Conservation (phyloP, 1,140 invertebrate species). For the Drosophila miranda region DNA sequence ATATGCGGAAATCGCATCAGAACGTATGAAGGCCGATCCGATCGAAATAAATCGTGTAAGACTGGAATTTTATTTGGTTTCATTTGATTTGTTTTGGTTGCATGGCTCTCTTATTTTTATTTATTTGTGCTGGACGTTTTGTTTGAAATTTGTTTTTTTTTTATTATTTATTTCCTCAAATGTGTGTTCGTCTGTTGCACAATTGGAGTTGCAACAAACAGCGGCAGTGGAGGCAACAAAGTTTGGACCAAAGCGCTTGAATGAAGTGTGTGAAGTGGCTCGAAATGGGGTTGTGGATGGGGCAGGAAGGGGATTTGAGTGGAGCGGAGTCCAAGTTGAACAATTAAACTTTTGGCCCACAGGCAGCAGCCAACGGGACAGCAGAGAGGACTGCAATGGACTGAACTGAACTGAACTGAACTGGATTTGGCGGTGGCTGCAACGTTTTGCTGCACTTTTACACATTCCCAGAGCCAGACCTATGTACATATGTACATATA, state of each 20-base stretch:
- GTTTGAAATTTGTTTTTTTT: conserved; percentile 33
- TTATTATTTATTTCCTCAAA: conserved; percentile 44
- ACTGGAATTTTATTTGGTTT: conserved; percentile 25
- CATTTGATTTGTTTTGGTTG: conserved; percentile 33
- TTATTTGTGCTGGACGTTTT: conserved; percentile 39
- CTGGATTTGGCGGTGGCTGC: conserved; percentile 29
- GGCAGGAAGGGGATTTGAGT: background rate
- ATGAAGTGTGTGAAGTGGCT: conserved; percentile 50
- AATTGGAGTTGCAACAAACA: conserved; percentile 33
- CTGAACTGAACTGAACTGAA: conserved; percentile 20
- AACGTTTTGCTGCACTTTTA: conserved; percentile 44
- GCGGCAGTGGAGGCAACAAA: conserved; percentile 8
- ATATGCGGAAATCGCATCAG: no score
- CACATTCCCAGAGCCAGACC: conserved; percentile 5
- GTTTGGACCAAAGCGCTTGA: conserved; percentile 25
- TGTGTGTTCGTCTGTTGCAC: conserved; percentile 27
- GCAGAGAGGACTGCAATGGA: background rate
- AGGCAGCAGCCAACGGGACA: no score
- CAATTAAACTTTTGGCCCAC: conserved; percentile 62
- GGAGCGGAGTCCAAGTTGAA: conserved; percentile 46
- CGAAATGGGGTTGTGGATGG: background rate
- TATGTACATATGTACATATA: conserved; percentile 2
- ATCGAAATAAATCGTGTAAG: no score
- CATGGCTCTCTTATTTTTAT: conserved; percentile 20
- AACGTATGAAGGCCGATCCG: no score